Base-by-base conservation (phyloP, 2,113 vertebrate species). In the Pygathrix nemaeus region DNA sequence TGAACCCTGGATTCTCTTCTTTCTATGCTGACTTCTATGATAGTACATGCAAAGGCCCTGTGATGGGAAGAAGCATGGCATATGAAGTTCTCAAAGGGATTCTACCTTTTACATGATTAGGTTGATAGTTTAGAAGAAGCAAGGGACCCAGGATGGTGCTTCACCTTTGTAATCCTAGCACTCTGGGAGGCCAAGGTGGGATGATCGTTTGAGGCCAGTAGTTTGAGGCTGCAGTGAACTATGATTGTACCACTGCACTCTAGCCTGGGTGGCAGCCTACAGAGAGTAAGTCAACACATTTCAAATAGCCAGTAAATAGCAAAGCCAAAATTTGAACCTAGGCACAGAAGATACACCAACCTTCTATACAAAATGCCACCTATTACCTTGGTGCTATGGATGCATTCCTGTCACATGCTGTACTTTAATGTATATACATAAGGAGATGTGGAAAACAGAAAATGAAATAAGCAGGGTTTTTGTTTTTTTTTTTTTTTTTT, bases 391-490 rank as follows among this genome's bases (percentile, higher is more conserved):
- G 68, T 97, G 94, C 83, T 18, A 35, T 93, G 45, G 85, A 93
- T 97, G 61, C 93, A 94, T 98, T 98, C 95, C 98, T 97, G 96
- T 91, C 97, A 68, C 64, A 52, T 55, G 73, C 92, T 96, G 59
- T 98, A 61, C 89, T 96, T 93, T 93, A 80, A 93, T 92, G 35
- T 52, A 11, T 50, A 35, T 7, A 85, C 73, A 96, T 97, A 98
- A 98, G 30, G 97, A 98, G 95, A 97, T 52, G 85, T 97, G 97
- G 97, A 97, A 98, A 98, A 97, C 90, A 97, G 94, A 97, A 99
- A 94, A 97, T 96, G 93, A 97, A 98, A 88, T 97, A 90, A 90
- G 96, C 5, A 0, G 13, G 25, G 3, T 61, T 59, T 57, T 20
- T 55, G 13, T 1, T 23, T 59, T 23, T 8, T 57, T 57, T 23